Conservation (phyloP, 2,113 vertebrate genomes). For the Tupaia tana region DNA sequence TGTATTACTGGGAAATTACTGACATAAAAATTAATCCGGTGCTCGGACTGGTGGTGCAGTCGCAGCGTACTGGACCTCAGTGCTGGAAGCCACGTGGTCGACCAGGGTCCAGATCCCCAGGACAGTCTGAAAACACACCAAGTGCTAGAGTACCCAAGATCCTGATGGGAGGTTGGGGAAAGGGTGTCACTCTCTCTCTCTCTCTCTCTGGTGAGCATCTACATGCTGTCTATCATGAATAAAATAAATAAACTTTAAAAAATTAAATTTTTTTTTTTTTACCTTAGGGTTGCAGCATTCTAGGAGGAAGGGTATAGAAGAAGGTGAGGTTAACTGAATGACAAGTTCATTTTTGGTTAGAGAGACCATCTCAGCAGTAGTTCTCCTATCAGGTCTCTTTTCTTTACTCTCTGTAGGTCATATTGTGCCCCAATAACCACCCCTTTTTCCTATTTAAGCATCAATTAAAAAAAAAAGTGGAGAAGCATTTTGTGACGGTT, state of each 20-base stretch:
- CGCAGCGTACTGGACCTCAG: no score
- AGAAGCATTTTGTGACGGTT: neutral
- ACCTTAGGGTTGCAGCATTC: slow-evolving; percentile 59
- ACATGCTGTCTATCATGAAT: no score
- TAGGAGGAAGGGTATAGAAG: neutral
- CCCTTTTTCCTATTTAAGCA: neutral
- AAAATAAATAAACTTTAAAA: no score
- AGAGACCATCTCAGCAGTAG: neutral
- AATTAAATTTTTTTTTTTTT: no score
- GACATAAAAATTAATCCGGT: slow-evolving; percentile 69
- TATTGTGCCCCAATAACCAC: neutral
- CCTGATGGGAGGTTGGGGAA: no score
- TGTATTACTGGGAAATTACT: slow-evolving; percentile 72
- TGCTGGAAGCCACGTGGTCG: no score
- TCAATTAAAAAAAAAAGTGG: neutral
- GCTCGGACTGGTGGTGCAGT: no score
- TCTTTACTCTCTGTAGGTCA: neutral
- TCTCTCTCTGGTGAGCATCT: no score
- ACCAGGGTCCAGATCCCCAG: no score
- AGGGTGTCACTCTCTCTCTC: no score
- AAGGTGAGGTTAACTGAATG: neutral
- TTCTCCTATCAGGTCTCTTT: neutral
- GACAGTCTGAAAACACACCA: no score
- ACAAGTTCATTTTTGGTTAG: neutral
- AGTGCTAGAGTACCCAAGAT: no score